Percentiles rank a stretch among this genome's conserved stretches.
Evolutionary conservation across 2,888 invertebrate genomes (phyloP).

Genomic region (Noctua comes): DNA sequence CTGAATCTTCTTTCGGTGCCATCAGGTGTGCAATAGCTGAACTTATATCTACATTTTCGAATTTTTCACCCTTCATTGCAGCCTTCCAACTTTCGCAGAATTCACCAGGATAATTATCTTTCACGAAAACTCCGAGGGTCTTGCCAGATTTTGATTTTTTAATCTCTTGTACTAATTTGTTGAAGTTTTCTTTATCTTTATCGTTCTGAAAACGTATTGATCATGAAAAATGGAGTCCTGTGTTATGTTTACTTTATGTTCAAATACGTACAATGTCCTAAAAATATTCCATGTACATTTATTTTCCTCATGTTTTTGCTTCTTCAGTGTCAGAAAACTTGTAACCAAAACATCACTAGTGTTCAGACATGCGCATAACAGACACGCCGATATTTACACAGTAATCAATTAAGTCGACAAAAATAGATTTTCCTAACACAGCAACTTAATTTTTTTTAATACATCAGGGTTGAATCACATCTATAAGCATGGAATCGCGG

Average conservation of each 20-base stretch:
- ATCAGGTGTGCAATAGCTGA: slow-evolving; percentile 95
- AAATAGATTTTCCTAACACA: slow-evolving; percentile 22
- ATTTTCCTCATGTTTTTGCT: slow-evolving; percentile 19
- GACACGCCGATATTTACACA: slow-evolving; percentile 36
- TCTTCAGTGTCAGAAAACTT: slow-evolving; percentile 16
- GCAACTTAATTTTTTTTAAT: background rate
- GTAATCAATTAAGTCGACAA: slow-evolving; percentile 30
- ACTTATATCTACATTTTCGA: slow-evolving; percentile 97
- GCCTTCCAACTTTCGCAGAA: slow-evolving; percentile 98
- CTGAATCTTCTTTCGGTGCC: slow-evolving; percentile 98
- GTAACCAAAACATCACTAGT: slow-evolving; percentile 37
- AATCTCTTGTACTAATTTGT: slow-evolving; percentile 94
- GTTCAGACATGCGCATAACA: slow-evolving; percentile 30
- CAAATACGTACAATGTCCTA: slow-evolving; percentile 23
- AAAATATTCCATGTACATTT: slow-evolving; percentile 12
- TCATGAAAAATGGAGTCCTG: slow-evolving; percentile 14
- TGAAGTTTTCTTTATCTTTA: slow-evolving; percentile 97
- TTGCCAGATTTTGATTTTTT: slow-evolving; percentile 97
- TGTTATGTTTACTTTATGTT: background rate
- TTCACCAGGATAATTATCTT: slow-evolving; percentile 98
- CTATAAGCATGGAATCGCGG: background rate
- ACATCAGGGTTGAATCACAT: background rate
- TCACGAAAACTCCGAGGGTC: slow-evolving; percentile 96
- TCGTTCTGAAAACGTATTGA: slow-evolving; percentile 91
- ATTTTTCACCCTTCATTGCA: slow-evolving; percentile 93